Evolutionary conservation across 2,888 invertebrate species (phyloP).

Genomic region (Octonoba sinensis): DNA sequence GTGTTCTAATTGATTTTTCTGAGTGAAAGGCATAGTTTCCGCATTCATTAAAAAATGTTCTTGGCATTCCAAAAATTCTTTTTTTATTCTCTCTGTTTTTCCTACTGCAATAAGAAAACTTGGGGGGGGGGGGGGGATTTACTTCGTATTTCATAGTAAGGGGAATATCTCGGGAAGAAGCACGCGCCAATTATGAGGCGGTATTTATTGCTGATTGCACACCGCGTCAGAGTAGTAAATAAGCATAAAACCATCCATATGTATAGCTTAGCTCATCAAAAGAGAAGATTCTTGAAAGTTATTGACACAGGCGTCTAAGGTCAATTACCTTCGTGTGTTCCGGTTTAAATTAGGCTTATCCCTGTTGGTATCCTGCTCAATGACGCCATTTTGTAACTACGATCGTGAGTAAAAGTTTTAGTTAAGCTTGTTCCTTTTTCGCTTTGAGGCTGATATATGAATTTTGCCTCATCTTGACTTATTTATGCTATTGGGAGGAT

Average conservation of each 20-base stretch:
- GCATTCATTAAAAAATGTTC: too few relatives aligned
- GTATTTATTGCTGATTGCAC: slow-evolving; percentile 58
- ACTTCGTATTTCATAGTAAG: too few relatives aligned
- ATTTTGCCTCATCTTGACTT: slow-evolving; percentile 20
- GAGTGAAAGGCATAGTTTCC: too few relatives aligned
- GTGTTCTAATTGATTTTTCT: too few relatives aligned
- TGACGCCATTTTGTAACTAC: slow-evolving; percentile 32
- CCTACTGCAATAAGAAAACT: too few relatives aligned
- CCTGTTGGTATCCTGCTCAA: slow-evolving; percentile 29
- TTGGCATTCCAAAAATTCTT: too few relatives aligned
- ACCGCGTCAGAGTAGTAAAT: slow-evolving; percentile 45
- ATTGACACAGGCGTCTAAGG: slow-evolving; percentile 49
- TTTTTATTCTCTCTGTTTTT: too few relatives aligned
- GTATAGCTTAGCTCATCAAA: slow-evolving; percentile 41
- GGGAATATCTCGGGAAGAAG: not conserved
- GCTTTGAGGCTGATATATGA: slow-evolving; percentile 34
- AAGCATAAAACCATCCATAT: slow-evolving; percentile 62
- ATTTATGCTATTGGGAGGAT: slow-evolving; percentile 43
- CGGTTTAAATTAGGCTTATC: slow-evolving; percentile 62
- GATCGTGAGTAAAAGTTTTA: slow-evolving; percentile 41
- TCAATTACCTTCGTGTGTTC: slow-evolving; percentile 62
- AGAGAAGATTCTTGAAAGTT: slow-evolving; percentile 52
- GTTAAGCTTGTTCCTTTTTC: slow-evolving; percentile 14
- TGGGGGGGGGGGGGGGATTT: too few relatives aligned
- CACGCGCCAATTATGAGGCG: slow-evolving; percentile 61